Percentiles rank a stretch among this genome's conserved stretches.
phyloP scores from a whole-genome alignment of 2,888 invertebrate genomes.

The Catotricha subobsoleta region DNA sequence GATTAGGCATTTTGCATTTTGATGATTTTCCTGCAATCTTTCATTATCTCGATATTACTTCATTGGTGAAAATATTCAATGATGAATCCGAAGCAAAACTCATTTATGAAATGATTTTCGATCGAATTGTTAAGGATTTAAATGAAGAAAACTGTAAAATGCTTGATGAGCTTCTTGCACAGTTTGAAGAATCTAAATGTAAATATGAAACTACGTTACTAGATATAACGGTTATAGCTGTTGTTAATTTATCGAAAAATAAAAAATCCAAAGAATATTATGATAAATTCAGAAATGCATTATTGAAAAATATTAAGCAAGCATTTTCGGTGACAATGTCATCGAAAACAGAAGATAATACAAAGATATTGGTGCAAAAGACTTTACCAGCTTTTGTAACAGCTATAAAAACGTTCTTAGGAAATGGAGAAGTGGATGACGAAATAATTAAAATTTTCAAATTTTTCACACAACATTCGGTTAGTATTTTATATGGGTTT shows the following conservation, averaged over 20 bases:
- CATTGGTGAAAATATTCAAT: constrained; percentile 17
- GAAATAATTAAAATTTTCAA: constrained; percentile 23
- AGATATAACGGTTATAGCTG: background rate
- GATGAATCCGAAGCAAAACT: background rate
- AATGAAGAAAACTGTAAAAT: background rate
- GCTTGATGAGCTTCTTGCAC: background rate
- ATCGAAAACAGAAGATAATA: constrained; percentile 16
- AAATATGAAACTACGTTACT: background rate
- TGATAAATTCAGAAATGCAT: background rate
- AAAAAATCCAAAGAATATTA: background rate
- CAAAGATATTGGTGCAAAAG: constrained; percentile 18
- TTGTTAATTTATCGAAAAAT: background rate
- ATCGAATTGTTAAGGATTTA: background rate
- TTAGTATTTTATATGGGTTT: no score
- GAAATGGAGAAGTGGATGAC: constrained; percentile 16
- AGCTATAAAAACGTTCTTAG: constrained; percentile 11
- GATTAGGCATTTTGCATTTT: constrained; percentile 22
- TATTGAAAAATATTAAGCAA: constrained; percentile 8
- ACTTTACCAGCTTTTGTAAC: constrained; percentile 15
- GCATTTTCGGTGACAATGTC: constrained; percentile 13
- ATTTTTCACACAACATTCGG: constrained; percentile 26
- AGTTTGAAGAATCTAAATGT: background rate
- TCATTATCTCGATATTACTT: constrained; percentile 16
- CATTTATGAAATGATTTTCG: constrained; percentile 2
- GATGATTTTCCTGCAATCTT: constrained; percentile 20